Base-by-base conservation (phyloP, 1,140 invertebrate species). In the Spodoptera frugiperda region DNA sequence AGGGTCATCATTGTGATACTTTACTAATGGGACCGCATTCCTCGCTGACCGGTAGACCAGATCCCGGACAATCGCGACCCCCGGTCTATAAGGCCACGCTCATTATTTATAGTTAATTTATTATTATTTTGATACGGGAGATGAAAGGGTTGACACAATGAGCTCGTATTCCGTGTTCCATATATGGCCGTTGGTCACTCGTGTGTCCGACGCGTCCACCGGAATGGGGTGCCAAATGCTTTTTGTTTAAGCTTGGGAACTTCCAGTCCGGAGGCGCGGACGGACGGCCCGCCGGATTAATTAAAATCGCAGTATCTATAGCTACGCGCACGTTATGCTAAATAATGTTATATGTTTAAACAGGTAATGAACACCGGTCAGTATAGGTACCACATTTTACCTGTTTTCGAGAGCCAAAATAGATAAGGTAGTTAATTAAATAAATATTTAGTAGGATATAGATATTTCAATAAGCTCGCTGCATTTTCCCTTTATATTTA, bases 101-200 rank as follows among this genome's bases (percentile, higher is more conserved):
- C 89, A 91, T 90, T 90, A 91, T 91, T 91, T 93, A 91, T 89
- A 88, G 78, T 90, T 90, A 92, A 92, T 93, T 91, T 92, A 92
- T 93, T 91, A 92, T 92, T 93, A 93, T 93, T 93, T 92, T 92
- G 91, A 93, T 93, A 91, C 87, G 88, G 73, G 86, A 87, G 87
- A 87, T 92, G 89, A 92, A 92, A 91, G 91, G 90, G 89, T 90
- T 84, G 63, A 46, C 80, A 91, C 85, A 90, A 91, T 88, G 78
- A 80, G 39, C 53, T 57, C 63, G 80, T 80, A 88, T 92, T 92
- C 90, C 88, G 87, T 85, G 86, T 92, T 88, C 82, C 79, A 73
- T 49, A 59, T 73, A 48, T 80, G 83, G 80, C 85, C 86, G 88
- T 89, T 88, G 88, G 86, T 82, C 86, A 85, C 71, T 80, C 78